A percentile compares a stretch with the other conserved stretches of the same genome.
Conservation (phyloP, 2,888 invertebrate genomes). For the Aphelenchoides bicaudatus region DNA sequence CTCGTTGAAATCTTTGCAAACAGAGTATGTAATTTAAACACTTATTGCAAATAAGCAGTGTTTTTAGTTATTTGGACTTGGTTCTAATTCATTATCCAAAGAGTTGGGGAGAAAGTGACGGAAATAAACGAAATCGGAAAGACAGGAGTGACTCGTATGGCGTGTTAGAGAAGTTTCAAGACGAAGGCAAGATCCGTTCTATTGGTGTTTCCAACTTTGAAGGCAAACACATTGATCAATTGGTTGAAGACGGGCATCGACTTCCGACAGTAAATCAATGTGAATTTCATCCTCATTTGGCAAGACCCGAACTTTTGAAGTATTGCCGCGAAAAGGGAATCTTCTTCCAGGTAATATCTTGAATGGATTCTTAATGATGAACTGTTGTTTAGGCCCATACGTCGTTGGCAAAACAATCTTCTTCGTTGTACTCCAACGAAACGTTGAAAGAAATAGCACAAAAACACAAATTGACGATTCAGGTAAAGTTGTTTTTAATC, state of each 20-base stretch:
- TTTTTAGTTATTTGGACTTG: conserved; percentile 51
- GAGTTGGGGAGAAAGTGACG: conserved; percentile 18
- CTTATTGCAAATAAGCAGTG: not conserved
- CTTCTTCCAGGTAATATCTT: conserved; percentile 57
- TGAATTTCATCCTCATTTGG: conserved; percentile 64
- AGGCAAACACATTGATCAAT: conserved; percentile 70
- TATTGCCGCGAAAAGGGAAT: conserved; percentile 61
- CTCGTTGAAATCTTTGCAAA: conserved; percentile 34
- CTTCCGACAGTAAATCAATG: conserved; percentile 38
- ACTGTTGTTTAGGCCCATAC: conserved; percentile 62
- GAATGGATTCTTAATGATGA: not conserved
- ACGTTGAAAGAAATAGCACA: conserved; percentile 68
- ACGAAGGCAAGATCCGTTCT: conserved; percentile 66
- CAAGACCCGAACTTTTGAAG: conserved; percentile 57
- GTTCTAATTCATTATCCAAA: conserved; percentile 78
- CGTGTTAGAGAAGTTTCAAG: conserved; percentile 66
- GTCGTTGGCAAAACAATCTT: conserved; percentile 61
- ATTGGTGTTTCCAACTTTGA: conserved; percentile 81
- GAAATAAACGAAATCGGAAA: conserved; percentile 65
- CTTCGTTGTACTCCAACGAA: conserved; percentile 66
- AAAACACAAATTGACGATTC: conserved; percentile 60
- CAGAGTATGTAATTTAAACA: conserved; percentile 27
- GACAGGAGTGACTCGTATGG: conserved; percentile 73
- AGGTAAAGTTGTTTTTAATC: not conserved
- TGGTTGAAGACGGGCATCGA: conserved; percentile 60